Conservation (phyloP, 2,888 invertebrate genomes). For the Athalia circularis region DNA sequence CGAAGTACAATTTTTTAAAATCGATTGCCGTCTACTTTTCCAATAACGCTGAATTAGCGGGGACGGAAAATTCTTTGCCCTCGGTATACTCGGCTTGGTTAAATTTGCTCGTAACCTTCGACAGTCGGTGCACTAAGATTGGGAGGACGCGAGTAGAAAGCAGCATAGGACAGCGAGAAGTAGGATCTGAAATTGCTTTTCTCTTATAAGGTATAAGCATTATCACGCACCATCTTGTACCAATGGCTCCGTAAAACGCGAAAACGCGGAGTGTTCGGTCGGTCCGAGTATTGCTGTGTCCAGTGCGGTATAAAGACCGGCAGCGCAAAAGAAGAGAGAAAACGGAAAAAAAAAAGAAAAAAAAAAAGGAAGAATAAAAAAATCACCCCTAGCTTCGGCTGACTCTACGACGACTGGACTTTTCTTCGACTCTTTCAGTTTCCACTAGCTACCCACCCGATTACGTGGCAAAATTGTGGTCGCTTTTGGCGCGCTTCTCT, state of each 20-base stretch:
- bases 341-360: conserved; percentile 8
- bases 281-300: conserved; percentile 67
- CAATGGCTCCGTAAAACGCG: conserved; percentile 71
- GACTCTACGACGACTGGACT: no score
- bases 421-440: no score
- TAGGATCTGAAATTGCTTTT: conserved; percentile 70
- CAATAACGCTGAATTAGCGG: no score
- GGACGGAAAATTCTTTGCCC: not conserved
- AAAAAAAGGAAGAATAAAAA: conserved; percentile 11
- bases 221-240: conserved; percentile 73
- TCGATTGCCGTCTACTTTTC: no score
- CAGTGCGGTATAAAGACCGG: conserved; percentile 59
- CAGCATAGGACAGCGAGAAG: not conserved
- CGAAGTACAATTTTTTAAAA: no score
- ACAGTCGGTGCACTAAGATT: not conserved
- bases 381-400: not conserved
- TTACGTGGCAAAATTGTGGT: conserved; percentile 63
- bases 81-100: no score
- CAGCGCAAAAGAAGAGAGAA: conserved; percentile 47
- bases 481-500: conserved; percentile 50
- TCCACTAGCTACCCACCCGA: conserved; percentile 45
- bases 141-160: not conserved
- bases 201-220: conserved; percentile 69
- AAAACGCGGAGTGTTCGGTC: conserved; percentile 55
- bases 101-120: conserved; percentile 29